Base-by-base conservation (phyloP, 2,797 vertebrate species). In the Hoplostethus mediterraneus region DNA sequence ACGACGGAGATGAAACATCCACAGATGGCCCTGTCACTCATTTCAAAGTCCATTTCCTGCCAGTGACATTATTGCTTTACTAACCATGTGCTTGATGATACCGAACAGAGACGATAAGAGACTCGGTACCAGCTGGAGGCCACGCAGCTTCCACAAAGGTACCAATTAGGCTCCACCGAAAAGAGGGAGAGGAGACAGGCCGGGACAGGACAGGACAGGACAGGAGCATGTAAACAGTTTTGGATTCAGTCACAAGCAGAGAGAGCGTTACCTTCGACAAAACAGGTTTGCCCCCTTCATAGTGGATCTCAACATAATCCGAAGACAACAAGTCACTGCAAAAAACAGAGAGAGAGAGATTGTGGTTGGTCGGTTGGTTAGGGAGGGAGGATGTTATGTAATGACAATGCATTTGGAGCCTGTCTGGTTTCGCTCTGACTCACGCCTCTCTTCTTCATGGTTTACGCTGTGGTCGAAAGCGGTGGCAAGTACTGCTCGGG, bases 241-340 rank as follows among this genome's bases (percentile, higher is more conserved):
- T 5, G 21, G 2, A 28, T 36, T 33, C 17, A 66, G 38, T 51
- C 17, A 80, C 33, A 40, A 13, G n/a, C 14, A 5, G 6, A 57
- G 25, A 25, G 52, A 40, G 58, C 6, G 0, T 90, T 98, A 99
- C 98, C 98, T 99, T 98, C 60, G 96, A 97, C 70, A 93, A 86
- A 61, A 97, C 93, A 1, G 94, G 95, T 75, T 97, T 97, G 60
- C 95, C 96, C 16, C 95, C 94, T 83, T 98, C 96, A 69, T 96
- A 98, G 90, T 99, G 94, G 92, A 99, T 99, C 92, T 99, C 98
- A 80, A 97, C 95, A 79, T 99, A 99, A 90, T 97, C 95, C 52
- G 97, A 98, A 73, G 98, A 98, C 87, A 99, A 91, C 87, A 99
- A 93, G 83, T 96, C 96, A 95, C 98, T 99, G 94, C 17, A 82